Evolutionary conservation across 2,888 invertebrate species (phyloP), one percentile per base, ranked within the genome.

Genomic region (Gandaritis pyraliata): DNA sequence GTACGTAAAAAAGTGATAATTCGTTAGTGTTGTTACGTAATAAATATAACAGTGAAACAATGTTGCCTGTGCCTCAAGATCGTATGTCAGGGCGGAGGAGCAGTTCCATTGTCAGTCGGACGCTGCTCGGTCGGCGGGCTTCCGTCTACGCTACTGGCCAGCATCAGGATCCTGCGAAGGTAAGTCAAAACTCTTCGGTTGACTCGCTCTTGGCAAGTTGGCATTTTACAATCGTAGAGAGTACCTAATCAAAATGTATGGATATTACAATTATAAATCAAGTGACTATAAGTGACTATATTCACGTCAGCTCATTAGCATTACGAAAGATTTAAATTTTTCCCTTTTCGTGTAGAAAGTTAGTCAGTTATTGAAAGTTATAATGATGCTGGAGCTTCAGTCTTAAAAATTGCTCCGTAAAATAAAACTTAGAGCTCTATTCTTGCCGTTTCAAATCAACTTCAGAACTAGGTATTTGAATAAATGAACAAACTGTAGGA

Each of bases 71-170:
- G 61, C 93, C 93, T 23, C 92, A 92, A 76, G 93, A 93, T 76
- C 88, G 93, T 68, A 77, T 94, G 92, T 93, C 94, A 47, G 94
- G 94, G 39, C 90, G 95, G 51, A 92, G 95, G 64, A 94, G 94
- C 86, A 95, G 94, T 80, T 94, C 94, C 66, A 94, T 95, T 68
- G 95, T 94, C 63, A 94, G 94, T 80, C 92, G 94, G 65, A 93
- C 95, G 12, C 90, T 95, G 68, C 93, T 95, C 30, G 95, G 94
- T 1, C 93, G 95, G 45, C 88, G 95, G 18, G 93, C 95, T 62
- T 95, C 95, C 13, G 93, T 94, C 61, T 95, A 94, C 82, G 93
- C 92, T 79, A 94, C 94, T 57, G 90, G 94, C 36, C 90, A 93
- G 71, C 93, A 93, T 64, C 91, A 92, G 67, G 95, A 95, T 76